A percentile compares a stretch with the other conserved stretches of the same genome.
These are phyloP conservation scores for Parauchenoglanis punctatus DNA, from an alignment of 2,797 vertebrate genomes.

Conservation along the genomic window DNA sequence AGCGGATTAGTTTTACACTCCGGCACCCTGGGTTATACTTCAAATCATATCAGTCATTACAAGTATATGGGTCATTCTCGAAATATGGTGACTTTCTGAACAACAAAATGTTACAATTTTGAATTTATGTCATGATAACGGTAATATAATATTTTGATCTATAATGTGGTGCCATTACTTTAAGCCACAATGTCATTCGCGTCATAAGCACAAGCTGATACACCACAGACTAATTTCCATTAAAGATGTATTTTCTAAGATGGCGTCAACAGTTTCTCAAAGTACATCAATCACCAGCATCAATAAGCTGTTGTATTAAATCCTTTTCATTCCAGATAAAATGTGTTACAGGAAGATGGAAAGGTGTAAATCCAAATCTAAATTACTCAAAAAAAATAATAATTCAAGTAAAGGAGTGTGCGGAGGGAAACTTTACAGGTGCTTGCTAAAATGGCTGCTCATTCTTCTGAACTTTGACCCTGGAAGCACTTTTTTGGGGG, in stretches of 20 bases:
- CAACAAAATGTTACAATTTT: background rate
- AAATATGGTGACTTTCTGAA: background rate
- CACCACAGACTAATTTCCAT: background rate
- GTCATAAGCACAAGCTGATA: background rate
- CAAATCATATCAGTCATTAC: background rate
- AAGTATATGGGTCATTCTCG: background rate
- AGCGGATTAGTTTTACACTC: background rate
- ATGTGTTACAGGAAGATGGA: background rate
- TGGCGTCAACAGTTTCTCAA: background rate
- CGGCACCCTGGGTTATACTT: background rate
- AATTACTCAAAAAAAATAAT: no score
- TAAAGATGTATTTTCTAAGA: background rate
- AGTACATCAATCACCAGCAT: background rate
- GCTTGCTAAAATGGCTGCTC: background rate
- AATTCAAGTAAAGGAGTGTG: no score
- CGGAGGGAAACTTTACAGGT: no score
- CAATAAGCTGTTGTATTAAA: background rate
- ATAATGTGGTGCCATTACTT: background rate
- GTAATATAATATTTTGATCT: background rate
- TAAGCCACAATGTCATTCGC: background rate
- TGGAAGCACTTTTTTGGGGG: background rate
- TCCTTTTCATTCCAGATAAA: background rate
- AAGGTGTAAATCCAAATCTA: background rate
- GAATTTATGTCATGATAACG: background rate
- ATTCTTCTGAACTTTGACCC: background rate